Base-by-base conservation (phyloP, 2,888 invertebrate genomes). In the Embidobia sp. region DNA sequence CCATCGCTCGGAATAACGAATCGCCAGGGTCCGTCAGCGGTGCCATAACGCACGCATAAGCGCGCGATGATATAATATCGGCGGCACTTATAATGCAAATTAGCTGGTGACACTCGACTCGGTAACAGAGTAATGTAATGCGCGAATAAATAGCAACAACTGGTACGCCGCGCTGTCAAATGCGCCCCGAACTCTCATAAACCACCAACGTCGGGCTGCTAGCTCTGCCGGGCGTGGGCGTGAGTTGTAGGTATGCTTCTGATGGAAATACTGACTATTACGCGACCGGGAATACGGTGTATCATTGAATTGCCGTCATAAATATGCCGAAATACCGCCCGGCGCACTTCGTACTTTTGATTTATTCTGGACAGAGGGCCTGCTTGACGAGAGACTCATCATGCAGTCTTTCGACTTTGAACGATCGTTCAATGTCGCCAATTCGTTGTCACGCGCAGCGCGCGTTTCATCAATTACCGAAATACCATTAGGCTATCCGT, bases 241-340 rank as follows among this genome's bases (percentile, higher is more conserved):
- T 87, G 87, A 88, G 84, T 87, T 85, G 85, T 85, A 85, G 87
- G 86, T 86, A 87, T 89, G 89, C 87, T 88, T 87, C 86, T 89
- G 89, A 89, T 89, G 88, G 89, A 89, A 89, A 89, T 89, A 89
- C 89, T 88, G 89, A 88, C 89, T 89, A 87, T 89, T 86, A 89
- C 87, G 87, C 85, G 85, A 87, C 85, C 86, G 87, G 86, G 86
- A 87, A 86, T 87, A 78, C 75, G 80, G 86, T 88, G 87, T 86
- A 87, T 88, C 88, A 88, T 88, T 88, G 88, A 88, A 89, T 88
- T 84, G 87, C 85, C 83, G 80, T 84, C 87, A 86, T 89, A 89
- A 89, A 89, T 89, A 88, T 88, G 86, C 87, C 85, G 82, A 86
- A 78, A 79, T 85, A 84, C 82, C 85, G 86, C 83, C 84, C 80